Evolutionary conservation across 2,113 vertebrate genomes (phyloP).

Genomic region (Perca fluviatilis): DNA sequence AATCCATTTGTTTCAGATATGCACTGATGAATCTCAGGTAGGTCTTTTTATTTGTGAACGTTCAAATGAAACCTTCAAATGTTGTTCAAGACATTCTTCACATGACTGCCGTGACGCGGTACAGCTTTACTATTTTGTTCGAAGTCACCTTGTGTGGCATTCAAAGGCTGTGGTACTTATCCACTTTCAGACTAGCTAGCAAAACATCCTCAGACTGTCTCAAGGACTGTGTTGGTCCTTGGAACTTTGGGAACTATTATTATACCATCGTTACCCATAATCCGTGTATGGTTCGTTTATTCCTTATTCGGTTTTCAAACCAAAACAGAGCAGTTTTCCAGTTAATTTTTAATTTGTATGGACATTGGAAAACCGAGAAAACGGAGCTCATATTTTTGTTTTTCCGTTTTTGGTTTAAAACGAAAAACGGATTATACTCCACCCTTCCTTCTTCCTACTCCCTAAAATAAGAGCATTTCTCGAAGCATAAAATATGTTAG

Average conservation of each 20-base stretch:
- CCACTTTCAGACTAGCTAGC: not conserved
- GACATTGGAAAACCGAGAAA: too few relatives aligned
- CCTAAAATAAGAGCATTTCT: not conserved
- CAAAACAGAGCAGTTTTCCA: too few relatives aligned
- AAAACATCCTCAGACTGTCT: not conserved
- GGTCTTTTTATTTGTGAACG: not conserved
- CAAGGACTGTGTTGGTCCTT: not conserved
- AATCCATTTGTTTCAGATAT: not conserved
- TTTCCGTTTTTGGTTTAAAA: too few relatives aligned
- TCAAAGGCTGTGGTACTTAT: not conserved
- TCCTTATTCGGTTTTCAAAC: too few relatives aligned
- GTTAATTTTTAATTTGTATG: too few relatives aligned
- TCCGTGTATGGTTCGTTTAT: too few relatives aligned
- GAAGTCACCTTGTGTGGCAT: not conserved
- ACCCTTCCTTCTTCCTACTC: not conserved
- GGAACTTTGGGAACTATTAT: not conserved
- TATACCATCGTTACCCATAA: too few relatives aligned
- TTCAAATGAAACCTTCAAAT: not conserved
- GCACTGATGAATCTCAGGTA: constrained; percentile 6
- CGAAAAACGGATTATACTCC: too few relatives aligned
- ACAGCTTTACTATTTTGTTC: not conserved
- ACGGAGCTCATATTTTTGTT: too few relatives aligned
- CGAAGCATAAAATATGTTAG: not conserved
- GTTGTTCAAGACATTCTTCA: not conserved
- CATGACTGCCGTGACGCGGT: not conserved